Evolutionary conservation across 1,140 invertebrate species (phyloP), one percentile per base, ranked within the genome.

Genomic region (Cydia pomonella): DNA sequence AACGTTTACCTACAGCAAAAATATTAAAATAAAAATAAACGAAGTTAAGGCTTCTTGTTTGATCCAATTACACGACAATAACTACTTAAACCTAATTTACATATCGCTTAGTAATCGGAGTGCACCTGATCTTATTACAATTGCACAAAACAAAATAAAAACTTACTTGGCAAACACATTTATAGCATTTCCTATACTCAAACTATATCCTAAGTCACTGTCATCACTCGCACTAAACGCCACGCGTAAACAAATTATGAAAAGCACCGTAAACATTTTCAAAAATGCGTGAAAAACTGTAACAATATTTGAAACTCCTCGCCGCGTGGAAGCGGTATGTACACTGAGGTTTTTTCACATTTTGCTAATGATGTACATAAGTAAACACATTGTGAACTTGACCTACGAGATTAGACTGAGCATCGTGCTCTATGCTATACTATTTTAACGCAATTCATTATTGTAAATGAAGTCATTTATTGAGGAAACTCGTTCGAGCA

Each of bases 151-250:
- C 66, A 76, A 41, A 44, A 47, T 71, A 41, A 27, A 29, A 76
- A 91, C 89, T 87, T 79, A 92, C 91, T 92, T 92, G 1, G 91
- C 91, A 71, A 92, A 92, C 12, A 92, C 87, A 73, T 92, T 89
- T 12, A 92, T 91, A 16, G 91, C 83, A 53, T 91, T 87, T 23
- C 91, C 91, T 71, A 92, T 92, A 53, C 83, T 88, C 66, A 92
- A 82, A 78, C 81, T 83, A 74, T 90, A 92, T 41, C 88, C 86
- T 1, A 92, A 59, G 59, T 92, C 88, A 27, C 80, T 80, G 9
- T 89, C 87, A n/a, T 90, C 87, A 74, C 86, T 86, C 7, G 77
- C 75, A 75, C 88, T 89, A 44, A 86, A 44, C 47, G 80, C 82
- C 82, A 79, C 78, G 79, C 77, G 82, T 33, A 88, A 79, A 64